phyloP scores from a whole-genome alignment of 2,113 vertebrate genomes.

The Canis aureus region DNA sequence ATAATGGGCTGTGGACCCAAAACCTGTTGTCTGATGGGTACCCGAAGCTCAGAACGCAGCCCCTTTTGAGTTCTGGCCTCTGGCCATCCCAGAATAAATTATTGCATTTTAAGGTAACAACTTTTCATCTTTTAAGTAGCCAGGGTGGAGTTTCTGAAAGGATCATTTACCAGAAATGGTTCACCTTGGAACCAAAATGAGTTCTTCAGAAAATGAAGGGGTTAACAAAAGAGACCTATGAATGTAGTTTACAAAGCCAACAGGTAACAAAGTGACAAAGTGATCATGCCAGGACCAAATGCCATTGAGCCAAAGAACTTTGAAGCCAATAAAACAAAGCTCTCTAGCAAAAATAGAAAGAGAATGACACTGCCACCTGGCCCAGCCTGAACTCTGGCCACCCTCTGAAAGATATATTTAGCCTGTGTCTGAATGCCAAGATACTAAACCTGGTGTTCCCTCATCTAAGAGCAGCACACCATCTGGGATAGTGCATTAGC shows the following conservation, averaged over 20 bases:
- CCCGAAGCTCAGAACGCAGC: not conserved
- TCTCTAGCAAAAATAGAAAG: not conserved
- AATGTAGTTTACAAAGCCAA: not conserved
- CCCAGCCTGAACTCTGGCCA: not conserved
- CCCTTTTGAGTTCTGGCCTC: not conserved
- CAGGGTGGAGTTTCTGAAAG: not conserved
- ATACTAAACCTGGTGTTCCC: not conserved
- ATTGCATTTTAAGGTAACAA: not conserved
- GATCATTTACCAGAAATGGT: not conserved
- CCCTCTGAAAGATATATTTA: not conserved
- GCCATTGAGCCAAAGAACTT: not conserved
- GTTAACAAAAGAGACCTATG: not conserved
- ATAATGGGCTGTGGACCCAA: not conserved
- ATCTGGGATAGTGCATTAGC: not conserved
- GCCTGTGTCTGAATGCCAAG: not conserved
- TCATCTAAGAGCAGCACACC: not conserved
- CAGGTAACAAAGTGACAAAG: not conserved
- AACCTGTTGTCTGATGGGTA: not conserved
- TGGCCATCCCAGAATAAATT: no score
- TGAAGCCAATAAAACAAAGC: slow-evolving; percentile 41
- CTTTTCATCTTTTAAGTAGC: not conserved
- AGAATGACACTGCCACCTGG: not conserved
- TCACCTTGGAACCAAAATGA: not conserved
- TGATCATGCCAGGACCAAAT: not conserved
- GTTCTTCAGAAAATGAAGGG: not conserved